phyloP scores from a whole-genome alignment of 1,140 invertebrate genomes.

The Aphaenogaster rudis region DNA sequence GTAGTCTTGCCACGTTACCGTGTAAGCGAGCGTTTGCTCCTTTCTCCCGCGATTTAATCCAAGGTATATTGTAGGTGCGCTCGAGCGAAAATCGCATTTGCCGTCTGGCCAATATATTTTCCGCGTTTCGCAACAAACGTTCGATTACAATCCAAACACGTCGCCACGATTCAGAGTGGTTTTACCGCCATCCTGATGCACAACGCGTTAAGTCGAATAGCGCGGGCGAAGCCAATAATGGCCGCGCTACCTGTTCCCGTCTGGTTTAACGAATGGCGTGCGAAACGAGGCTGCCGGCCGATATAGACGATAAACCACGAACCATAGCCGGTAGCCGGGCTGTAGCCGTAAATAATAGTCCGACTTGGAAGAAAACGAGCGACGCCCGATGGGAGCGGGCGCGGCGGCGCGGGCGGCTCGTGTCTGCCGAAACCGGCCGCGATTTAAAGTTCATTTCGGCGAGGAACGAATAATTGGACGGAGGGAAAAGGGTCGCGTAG shows the following conservation, averaged over 20 bases:
- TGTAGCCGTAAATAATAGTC: conserved; percentile 59
- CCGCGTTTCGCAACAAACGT: conserved; percentile 46
- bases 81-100: conserved; percentile 36
- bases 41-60: conserved; percentile 35
- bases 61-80: neutral
- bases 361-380: conserved; percentile 61
- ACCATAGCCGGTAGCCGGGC: conserved; percentile 24
- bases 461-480: conserved; percentile 84
- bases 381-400: conserved; percentile 9
- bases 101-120: conserved; percentile 25
- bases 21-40: neutral
- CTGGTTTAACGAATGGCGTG: conserved; percentile 62
- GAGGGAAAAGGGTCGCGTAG: conserved; percentile 44
- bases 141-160: conserved; percentile 59
- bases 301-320: conserved; percentile 62
- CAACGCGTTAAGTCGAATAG: conserved; percentile 47
- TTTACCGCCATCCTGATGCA: conserved; percentile 47
- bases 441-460: conserved; percentile 83
- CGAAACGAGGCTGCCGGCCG: conserved; percentile 48
- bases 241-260: conserved; percentile 62
- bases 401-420: conserved; percentile 23
- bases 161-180: conserved; percentile 38
- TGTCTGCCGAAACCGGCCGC: conserved; percentile 59
- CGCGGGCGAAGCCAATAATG: conserved; percentile 46
- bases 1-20: no score